Percentiles rank a stretch among this genome's conserved stretches.
Conservation (phyloP, 2,797 vertebrate species). For the Buphagus erythrorhynchus region DNA sequence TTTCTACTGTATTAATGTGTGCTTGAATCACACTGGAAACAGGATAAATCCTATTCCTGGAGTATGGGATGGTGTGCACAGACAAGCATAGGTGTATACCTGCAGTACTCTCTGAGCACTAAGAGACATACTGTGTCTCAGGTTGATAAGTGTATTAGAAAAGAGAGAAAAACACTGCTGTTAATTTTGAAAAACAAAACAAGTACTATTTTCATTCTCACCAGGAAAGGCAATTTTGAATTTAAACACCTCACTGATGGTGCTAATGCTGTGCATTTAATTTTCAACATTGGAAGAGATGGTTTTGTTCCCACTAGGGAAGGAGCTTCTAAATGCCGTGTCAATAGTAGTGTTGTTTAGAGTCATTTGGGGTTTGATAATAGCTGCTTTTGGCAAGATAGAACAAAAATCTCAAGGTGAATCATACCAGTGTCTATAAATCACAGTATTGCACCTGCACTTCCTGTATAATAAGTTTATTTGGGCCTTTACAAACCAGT, state of each 20-base stretch:
- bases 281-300: constrained; percentile 63
- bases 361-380: constrained; percentile 51
- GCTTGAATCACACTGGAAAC: neutral
- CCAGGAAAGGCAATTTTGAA: constrained; percentile 72
- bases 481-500: constrained; percentile 37
- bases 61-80: neutral
- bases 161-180: constrained; percentile 5
- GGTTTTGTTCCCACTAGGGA: constrained; percentile 61
- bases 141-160: constrained; percentile 49
- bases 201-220: constrained; percentile 69
- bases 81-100: neutral
- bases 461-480: constrained; percentile 37
- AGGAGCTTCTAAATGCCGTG: constrained; percentile 66
- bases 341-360: constrained; percentile 31
- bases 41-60: neutral
- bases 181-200: constrained; percentile 69
- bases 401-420: constrained; percentile 52
- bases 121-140: neutral
- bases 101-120: neutral
- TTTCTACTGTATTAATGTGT: neutral
- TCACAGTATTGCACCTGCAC: neutral
- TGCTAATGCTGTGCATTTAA: constrained; percentile 71
- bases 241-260: constrained; percentile 71
- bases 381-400: constrained; percentile 58
- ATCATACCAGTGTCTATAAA: neutral